Conservation (phyloP, 1,140 invertebrate species). For the Tetramorium parvispinum region DNA sequence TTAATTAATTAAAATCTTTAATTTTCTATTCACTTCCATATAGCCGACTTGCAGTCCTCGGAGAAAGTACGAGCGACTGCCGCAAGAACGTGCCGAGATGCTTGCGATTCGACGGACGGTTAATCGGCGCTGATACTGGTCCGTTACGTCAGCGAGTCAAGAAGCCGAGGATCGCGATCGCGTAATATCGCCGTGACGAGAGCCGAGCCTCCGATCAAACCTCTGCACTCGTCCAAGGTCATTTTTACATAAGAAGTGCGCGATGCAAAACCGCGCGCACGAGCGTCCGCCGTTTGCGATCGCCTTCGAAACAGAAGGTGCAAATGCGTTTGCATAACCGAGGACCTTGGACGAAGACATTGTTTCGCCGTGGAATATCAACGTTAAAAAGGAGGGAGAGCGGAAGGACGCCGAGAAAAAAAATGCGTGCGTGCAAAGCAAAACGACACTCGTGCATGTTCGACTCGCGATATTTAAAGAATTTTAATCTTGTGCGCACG, state of each 20-base stretch:
- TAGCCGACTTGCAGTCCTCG: not conserved
- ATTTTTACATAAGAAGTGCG: slow-evolving; percentile 66
- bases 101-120: slow-evolving; percentile 1
- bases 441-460: slow-evolving; percentile 28
- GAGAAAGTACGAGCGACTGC: not conserved
- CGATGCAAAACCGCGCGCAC: slow-evolving; percentile 12
- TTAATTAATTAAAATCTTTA: not conserved
- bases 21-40: not conserved
- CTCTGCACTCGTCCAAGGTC: slow-evolving; percentile 69
- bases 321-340: slow-evolving; percentile 70
- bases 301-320: slow-evolving; percentile 58
- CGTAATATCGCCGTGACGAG: slow-evolving; percentile 42
- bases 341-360: slow-evolving; percentile 64
- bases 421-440: slow-evolving; percentile 10
- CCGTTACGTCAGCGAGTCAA: slow-evolving; percentile 11
- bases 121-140: slow-evolving; percentile 14
- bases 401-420: slow-evolving; percentile 2
- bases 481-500: not conserved
- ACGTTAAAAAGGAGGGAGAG: not conserved
- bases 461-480: not conserved
- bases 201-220: slow-evolving; percentile 45
- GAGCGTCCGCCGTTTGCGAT: slow-evolving; percentile 29
- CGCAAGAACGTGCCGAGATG: not conserved
- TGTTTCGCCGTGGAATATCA: slow-evolving; percentile 59
- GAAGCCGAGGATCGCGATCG: slow-evolving; percentile 26